Conservation (phyloP, 2,113 vertebrate genomes). For the Oceanodroma tethys region DNA sequence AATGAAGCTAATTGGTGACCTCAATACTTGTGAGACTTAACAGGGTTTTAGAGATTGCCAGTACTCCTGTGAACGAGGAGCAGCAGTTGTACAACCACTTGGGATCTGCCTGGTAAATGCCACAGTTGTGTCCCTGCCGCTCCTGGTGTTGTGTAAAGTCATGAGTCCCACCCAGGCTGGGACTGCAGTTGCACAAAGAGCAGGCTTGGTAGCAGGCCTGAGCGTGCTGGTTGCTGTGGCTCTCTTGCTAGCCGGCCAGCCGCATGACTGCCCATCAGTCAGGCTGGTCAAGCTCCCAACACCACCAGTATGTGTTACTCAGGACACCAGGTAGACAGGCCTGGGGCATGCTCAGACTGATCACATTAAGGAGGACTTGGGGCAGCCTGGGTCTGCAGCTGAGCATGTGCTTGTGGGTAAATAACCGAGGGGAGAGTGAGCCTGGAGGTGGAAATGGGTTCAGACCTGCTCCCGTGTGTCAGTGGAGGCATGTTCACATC, state of each 20-base stretch:
- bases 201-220: background rate
- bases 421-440: background rate
- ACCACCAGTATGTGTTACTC: background rate
- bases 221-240: background rate
- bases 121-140: background rate
- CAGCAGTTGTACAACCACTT: background rate
- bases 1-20: background rate
- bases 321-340: background rate
- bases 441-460: constrained; percentile 14
- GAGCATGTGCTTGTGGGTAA: background rate
- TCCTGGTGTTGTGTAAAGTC: background rate
- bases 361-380: background rate
- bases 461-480: background rate
- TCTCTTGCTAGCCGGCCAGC: background rate
- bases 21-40: background rate
- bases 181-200: background rate
- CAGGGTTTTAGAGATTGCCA: background rate
- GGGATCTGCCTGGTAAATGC: background rate
- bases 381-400: background rate
- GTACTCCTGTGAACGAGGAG: background rate
- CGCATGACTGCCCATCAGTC: accelerated
- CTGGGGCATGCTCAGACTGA: background rate
- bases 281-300: background rate
- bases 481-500: background rate
- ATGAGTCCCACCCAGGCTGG: background rate